Percentiles rank a stretch among this genome's conserved stretches.
Conservation (phyloP, 2,888 invertebrate genomes). For the Apodemia duryi region DNA sequence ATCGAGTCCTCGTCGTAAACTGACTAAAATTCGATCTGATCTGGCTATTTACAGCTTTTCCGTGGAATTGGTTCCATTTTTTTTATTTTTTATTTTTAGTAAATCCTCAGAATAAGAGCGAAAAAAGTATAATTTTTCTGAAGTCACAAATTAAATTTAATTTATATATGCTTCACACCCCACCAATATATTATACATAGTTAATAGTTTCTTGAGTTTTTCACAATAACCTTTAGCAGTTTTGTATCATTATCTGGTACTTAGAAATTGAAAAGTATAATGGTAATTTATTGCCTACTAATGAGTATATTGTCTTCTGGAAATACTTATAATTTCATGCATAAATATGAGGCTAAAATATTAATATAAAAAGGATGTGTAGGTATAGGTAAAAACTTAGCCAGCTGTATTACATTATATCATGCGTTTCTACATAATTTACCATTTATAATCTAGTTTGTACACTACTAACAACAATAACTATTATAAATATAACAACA, state of each 20-base stretch:
- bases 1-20: too few species aligned
- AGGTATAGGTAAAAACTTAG: conserved; percentile 20
- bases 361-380: neutral
- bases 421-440: neutral
- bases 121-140: too few species aligned
- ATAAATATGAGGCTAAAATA: neutral
- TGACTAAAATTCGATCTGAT: too few species aligned
- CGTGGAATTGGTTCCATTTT: too few species aligned
- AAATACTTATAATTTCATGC: conserved; percentile 8
- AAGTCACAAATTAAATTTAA: conserved; percentile 29
- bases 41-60: too few species aligned
- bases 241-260: too few species aligned
- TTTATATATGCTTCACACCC: conserved; percentile 28
- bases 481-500: conserved; percentile 16
- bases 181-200: conserved; percentile 28
- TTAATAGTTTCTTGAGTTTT: neutral
- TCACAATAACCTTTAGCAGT: neutral
- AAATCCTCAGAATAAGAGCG: too few species aligned
- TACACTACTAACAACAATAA: neutral
- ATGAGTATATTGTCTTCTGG: neutral
- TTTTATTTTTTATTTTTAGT: too few species aligned
- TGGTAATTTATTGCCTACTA: neutral
- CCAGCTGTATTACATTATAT: conserved; percentile 33
- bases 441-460: neutral
- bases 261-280: too few species aligned